Base-by-base conservation (phyloP, 2,888 invertebrate species). In the Callosobruchus maculatus region DNA sequence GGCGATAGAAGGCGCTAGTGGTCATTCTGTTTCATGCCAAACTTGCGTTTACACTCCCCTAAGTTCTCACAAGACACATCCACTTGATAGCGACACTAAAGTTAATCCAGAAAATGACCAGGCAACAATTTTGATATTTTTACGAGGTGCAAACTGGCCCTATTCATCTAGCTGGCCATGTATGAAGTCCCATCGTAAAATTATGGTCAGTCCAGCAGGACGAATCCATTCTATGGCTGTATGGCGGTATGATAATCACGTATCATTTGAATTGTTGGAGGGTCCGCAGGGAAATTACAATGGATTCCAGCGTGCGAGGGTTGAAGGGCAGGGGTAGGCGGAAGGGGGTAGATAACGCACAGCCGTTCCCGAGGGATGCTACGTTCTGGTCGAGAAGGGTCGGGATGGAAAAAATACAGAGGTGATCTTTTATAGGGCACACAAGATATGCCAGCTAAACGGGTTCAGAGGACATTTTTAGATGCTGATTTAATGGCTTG, bases 221-320 rank as follows among this genome's bases (percentile, higher is more conserved):
- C 49, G 49, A 49, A 49, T 49, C 49, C 49, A 49, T 49, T 49
- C 49, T 49, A 49, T 18, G 49, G 49, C 49, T 49, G 49, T 76
- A 78, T 77, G 74, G 78, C 74, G 31, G 82, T 83, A 83, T 84
- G 84, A 83, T 85, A 85, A 85, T 85, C 85, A 85, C 85, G 85
- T 85, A 85, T 85, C 83, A 82, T 85, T 84, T 83, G 83, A 84
- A 85, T 85, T 82, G 82, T 83, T 78, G 74, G 75, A 74, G 74
- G 75, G 73, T 71, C 71, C 22, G 68, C 68, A 22, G 30, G 21
- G 30, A 26, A n/a, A 68, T 30, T 69, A 5, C 72, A 22, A 68
- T 21, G 22, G 73, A 70, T 26, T 26, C 26, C 26, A 26, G 2
- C 26, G 26, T 26, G 7, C 49, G 66, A 72, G 72, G 70, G 74